These are phyloP conservation scores for Pachydiplax longipennis DNA, from an alignment of 2,888 invertebrate genomes.

Conservation along the genomic window DNA sequence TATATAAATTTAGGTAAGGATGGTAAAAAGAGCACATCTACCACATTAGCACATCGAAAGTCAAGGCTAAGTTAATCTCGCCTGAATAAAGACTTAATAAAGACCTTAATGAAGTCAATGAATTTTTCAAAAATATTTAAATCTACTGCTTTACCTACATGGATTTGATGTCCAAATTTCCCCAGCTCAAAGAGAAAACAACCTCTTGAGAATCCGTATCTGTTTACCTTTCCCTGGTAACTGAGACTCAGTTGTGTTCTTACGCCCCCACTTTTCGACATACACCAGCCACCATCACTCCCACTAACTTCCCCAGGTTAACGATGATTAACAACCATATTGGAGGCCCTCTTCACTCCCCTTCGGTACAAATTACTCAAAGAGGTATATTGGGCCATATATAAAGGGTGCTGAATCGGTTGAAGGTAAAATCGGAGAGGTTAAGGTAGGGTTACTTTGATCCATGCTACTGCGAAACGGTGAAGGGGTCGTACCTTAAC, in stretches of 20 bases:
- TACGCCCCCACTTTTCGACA: background rate
- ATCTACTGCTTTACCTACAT: too few species aligned
- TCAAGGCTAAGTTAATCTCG: too few species aligned
- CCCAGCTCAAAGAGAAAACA: background rate
- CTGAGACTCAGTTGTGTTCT: background rate
- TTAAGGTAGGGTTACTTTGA: background rate
- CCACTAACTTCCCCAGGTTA: background rate
- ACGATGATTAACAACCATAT: background rate
- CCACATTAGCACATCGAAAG: too few species aligned
- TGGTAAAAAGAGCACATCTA: too few species aligned
- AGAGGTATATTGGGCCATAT: background rate
- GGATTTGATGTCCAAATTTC: too few species aligned
- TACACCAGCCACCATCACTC: background rate
- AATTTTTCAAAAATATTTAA: too few species aligned
- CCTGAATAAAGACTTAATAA: too few species aligned
- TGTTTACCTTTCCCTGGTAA: background rate
- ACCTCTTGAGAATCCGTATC: background rate
- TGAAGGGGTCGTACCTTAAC: background rate
- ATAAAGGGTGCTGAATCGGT: background rate
- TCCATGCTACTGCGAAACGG: background rate
- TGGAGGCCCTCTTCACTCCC: background rate
- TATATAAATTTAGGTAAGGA: too few species aligned
- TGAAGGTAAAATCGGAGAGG: background rate
- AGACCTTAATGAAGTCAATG: too few species aligned
- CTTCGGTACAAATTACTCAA: background rate